Base-by-base conservation (phyloP, 1,140 invertebrate species). In the Paramacrobiotus metropolitanus region DNA sequence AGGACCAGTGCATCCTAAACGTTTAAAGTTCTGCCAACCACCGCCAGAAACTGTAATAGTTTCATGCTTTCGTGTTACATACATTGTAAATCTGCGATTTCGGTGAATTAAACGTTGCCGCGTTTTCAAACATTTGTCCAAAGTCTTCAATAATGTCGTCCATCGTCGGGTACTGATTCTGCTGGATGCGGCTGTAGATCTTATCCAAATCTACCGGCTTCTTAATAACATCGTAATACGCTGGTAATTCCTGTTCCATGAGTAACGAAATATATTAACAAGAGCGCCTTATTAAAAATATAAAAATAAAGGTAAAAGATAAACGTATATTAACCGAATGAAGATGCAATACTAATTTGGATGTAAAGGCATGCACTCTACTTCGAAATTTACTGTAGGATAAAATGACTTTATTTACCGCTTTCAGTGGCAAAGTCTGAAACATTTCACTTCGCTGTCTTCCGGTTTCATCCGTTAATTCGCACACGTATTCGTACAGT, bases 61-160 rank as follows among this genome's bases (percentile, higher is more conserved):
- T n/a, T n/a, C n/a, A 59, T 31, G 9, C 55, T 21, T 15, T 48
- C 21, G 9, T 20, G 59, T 31, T 60, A 71, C 71, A 71, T 71
- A 82, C 81, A 76, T 96, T 96, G 71, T 98, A 99, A 66, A 98
- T 94, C 70, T 93, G 86, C 0, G 92, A 96, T 72, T 96, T 92
- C 0, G 94, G 93, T 72, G 98, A 94, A 73, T 99, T 98, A 72
- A 94, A 99, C 75, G 94, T 94, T 76, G 91, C 97, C 29, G 93
- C 94, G 73, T 99, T 99, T 68, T 98, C 92, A 73, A 98, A 93
- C 89, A 98, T 95, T 20, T 95, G 76, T 65, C 90, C 83, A 69
- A 97, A 86, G 74, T 99, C 94, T 0, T 83, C 81, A 0, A 91
- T 82, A 44, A 97, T 74, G 65, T 95, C 89, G 60, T 94, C 90